These are phyloP conservation scores for Sphinx pinastri DNA, from an alignment of 2,888 invertebrate species.

Conservation along the genomic window DNA sequence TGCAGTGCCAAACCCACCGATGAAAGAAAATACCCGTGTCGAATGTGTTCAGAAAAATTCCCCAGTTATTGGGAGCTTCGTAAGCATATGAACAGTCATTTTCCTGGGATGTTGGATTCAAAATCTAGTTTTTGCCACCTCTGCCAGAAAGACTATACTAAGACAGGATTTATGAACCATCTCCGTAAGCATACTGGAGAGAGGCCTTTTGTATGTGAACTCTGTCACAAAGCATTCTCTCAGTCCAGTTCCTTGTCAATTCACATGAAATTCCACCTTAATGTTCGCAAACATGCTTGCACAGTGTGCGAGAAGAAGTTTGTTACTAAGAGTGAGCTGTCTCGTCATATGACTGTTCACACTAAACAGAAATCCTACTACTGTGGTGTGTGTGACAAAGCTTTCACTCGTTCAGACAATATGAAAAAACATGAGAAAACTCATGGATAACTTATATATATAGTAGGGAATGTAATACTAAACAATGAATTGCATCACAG, in stretches of 20 bases:
- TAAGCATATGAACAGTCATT: conserved; percentile 80
- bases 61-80: conserved; percentile 80
- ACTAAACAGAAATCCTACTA: conserved; percentile 82
- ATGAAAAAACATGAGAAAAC: conserved; percentile 84
- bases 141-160: conserved; percentile 82
- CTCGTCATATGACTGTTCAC: conserved; percentile 83
- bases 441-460: conserved; percentile 65
- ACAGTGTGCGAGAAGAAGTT: conserved; percentile 82
- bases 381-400: conserved; percentile 82
- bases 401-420: conserved; percentile 81
- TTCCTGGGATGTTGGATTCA: conserved; percentile 81
- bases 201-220: conserved; percentile 80
- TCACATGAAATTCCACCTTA: conserved; percentile 82
- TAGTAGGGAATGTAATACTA: conserved; percentile 27
- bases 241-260: conserved; percentile 81
- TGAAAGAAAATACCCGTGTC: conserved; percentile 80
- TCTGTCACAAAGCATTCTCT: conserved; percentile 80
- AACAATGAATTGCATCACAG: conserved; percentile 43
- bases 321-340: conserved; percentile 82
- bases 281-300: conserved; percentile 81
- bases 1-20: conserved; percentile 77
- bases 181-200: conserved; percentile 81
- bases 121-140: conserved; percentile 82
- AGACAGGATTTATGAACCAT: conserved; percentile 82
- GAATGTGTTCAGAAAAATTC: conserved; percentile 80